Percentiles rank a stretch among this genome's conserved stretches.
These are phyloP conservation scores for Toxotes lorentzi DNA, from an alignment of 2,797 vertebrate genomes.

Conservation along the genomic window DNA sequence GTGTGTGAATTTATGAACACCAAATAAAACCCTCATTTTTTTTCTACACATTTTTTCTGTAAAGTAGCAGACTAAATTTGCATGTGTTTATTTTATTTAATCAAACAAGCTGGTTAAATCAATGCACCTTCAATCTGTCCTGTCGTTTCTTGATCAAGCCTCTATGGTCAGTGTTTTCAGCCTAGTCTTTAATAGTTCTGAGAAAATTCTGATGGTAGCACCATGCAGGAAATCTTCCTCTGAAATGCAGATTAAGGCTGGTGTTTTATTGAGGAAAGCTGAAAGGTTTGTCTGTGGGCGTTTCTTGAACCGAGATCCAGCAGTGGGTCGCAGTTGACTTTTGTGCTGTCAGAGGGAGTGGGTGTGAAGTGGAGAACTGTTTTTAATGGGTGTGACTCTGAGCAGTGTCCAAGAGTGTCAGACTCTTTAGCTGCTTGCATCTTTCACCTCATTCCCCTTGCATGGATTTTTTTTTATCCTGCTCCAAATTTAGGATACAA, in stretches of 20 bases:
- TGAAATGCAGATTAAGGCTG: constrained; percentile 62
- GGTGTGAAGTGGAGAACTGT: constrained; percentile 42
- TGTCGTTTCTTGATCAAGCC: constrained; percentile 1
- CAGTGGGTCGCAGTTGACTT: constrained; percentile 62
- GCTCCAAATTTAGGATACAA: constrained; percentile 16
- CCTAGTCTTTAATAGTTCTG: constrained; percentile 22
- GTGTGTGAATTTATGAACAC: background rate
- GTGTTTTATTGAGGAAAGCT: constrained; percentile 40
- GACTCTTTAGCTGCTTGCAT: constrained; percentile 16
- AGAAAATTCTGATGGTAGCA: constrained; percentile 50
- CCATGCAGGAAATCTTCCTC: constrained; percentile 52
- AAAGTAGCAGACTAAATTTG: background rate
- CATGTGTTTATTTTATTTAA: background rate
- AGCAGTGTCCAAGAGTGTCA: constrained; percentile 9
- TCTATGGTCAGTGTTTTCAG: background rate
- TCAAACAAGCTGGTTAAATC: background rate
- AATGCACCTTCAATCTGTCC: constrained; percentile 1
- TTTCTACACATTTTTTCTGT: background rate
- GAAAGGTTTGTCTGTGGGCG: constrained; percentile 66
- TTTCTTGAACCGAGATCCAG: constrained; percentile 60
- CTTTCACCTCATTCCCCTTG: constrained; percentile 27
- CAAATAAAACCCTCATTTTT: background rate
- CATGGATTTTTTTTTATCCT: background rate
- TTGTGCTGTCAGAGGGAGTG: constrained; percentile 50
- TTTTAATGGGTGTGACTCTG: constrained; percentile 54